Percentiles rank a stretch among this genome's conserved stretches.
phyloP scores from a whole-genome alignment of 2,888 invertebrate genomes.

The Drosophila borborema region DNA sequence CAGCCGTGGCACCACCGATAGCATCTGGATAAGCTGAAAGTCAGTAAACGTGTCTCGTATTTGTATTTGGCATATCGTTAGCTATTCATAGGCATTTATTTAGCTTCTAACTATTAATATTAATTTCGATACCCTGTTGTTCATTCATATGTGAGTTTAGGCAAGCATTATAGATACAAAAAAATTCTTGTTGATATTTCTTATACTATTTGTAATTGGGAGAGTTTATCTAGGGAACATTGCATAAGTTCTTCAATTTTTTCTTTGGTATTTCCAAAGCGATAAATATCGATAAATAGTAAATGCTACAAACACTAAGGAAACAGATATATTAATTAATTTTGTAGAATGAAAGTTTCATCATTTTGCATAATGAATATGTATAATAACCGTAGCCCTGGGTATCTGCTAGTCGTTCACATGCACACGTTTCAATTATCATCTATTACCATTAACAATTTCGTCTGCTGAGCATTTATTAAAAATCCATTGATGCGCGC shows the following conservation, averaged over 20 bases:
- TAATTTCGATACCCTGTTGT: slow-evolving; percentile 35
- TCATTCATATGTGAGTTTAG: neutral
- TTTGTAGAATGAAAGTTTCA: too few relatives aligned
- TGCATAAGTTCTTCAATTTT: neutral
- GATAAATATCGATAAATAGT: slow-evolving; percentile 2
- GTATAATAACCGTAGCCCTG: too few relatives aligned
- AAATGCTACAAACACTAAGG: too few relatives aligned
- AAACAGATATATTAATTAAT: too few relatives aligned
- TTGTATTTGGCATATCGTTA: slow-evolving; percentile 41
- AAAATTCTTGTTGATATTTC: neutral
- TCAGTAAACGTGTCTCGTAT: slow-evolving; percentile 31
- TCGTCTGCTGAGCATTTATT: slow-evolving; percentile 61
- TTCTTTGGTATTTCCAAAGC: neutral
- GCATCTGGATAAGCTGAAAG: slow-evolving; percentile 37
- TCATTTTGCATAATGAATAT: too few relatives aligned
- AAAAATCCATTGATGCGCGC: slow-evolving; percentile 70
- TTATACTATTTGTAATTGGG: too few relatives aligned
- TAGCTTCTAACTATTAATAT: slow-evolving; percentile 47
- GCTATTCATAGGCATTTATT: slow-evolving; percentile 66
- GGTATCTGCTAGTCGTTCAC: slow-evolving; percentile 8
- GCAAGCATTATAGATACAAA: neutral
- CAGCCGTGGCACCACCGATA: slow-evolving; percentile 17
- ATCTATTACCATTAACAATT: slow-evolving; percentile 19
- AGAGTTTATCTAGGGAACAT: neutral
- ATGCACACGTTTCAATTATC: too few relatives aligned